phyloP scores from a whole-genome alignment of 2,113 vertebrate species.

The Rhinoderma darwinii region DNA sequence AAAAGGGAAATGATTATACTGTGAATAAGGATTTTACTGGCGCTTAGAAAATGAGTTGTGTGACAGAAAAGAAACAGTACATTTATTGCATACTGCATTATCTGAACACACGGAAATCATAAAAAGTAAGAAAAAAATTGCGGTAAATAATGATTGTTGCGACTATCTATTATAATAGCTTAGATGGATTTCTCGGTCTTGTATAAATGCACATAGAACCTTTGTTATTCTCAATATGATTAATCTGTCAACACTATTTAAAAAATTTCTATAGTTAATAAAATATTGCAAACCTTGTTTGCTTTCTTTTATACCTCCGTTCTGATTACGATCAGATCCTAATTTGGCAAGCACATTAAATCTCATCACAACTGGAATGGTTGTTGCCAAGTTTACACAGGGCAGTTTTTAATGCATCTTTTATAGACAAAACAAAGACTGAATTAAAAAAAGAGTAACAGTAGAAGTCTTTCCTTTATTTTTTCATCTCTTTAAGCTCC shows the following conservation, averaged over 20 bases:
- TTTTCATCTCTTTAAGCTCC: too few relatives aligned
- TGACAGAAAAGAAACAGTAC: conserved; percentile 37
- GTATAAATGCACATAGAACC: background rate
- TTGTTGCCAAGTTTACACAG: too few relatives aligned
- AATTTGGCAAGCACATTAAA: background rate
- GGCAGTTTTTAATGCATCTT: too few relatives aligned
- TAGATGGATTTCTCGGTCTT: background rate
- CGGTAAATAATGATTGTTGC: background rate
- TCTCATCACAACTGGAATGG: background rate
- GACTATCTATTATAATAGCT: background rate
- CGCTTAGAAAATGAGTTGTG: conserved; percentile 47
- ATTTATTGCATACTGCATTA: background rate
- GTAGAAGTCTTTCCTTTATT: too few relatives aligned
- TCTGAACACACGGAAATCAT: conserved; percentile 32
- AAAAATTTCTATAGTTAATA: background rate
- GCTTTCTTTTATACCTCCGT: background rate
- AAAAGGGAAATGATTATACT: conserved; percentile 50
- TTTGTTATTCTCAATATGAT: background rate
- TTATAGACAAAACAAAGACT: too few relatives aligned
- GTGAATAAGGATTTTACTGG: conserved; percentile 43
- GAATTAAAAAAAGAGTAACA: too few relatives aligned
- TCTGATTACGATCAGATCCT: background rate
- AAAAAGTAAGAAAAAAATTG: conserved; percentile 9
- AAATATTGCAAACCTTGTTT: background rate
- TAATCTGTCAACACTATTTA: background rate